Evolutionary conservation across 2,888 invertebrate genomes (phyloP), one percentile per base, ranked within the genome.

Genomic region (Cheilosia urbana): DNA sequence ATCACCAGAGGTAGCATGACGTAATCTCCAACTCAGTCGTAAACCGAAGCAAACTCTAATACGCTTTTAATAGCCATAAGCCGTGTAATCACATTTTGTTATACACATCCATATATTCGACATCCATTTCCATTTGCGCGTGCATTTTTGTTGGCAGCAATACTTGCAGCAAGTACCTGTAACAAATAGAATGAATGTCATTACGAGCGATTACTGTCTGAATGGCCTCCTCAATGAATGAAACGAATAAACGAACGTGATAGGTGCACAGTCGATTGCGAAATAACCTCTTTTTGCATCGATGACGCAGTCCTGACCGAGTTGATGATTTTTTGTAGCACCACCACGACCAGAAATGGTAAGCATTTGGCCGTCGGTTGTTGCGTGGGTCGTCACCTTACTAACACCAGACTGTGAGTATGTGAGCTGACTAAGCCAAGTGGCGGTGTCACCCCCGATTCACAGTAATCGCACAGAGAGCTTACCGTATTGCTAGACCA

Each of bases 391-490:
- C 27, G 81, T 71, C 68, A 9, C 37, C 58, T 15, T 19, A 58
- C 65, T 72, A 66, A 76, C 45, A 68, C 49, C 58, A 69, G 69
- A 73, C 62, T 58, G 34, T n/a, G n/a, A n/a, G n/a, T n/a, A n/a
- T n/a, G 24, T 9, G 27, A n/a, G 42, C 69, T 84, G 80, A 80
- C 84, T 85, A 75, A 84, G 79, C 63, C 73, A 42, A 45, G 49
- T 65, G 19, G 53, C 58, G 69, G 80, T 80, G 84, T 80, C 84
- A 84, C 84, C 84, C 84, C 69, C 84, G 84, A 76, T 76, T 84
- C 73, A 30, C 17, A 55, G 37, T 69, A 49, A 62, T 79, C 63
- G 57, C 58, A 19, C 27, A 11, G n/a, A n/a, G 45, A 53, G 71
- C 69, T 68, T 21, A 47, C 9, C 21, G 34, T 15, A 63, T 42